These are phyloP conservation scores for Drosophila eugracilis DNA, from an alignment of 1,140 invertebrate species.

Conservation along the genomic window DNA sequence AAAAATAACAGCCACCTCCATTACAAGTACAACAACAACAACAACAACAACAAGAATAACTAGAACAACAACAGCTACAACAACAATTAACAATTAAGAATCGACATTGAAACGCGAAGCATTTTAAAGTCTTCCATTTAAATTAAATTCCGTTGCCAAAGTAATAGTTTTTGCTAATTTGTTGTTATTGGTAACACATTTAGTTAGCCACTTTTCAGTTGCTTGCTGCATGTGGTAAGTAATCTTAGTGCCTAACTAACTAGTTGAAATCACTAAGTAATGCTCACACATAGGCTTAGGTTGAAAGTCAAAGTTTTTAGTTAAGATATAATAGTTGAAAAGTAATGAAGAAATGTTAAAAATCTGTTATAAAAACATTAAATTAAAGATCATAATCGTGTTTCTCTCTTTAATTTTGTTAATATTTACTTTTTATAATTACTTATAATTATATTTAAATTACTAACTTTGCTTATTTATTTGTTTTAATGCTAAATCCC, in stretches of 20 bases:
- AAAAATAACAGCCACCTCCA: conserved; percentile 42
- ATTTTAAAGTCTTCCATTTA: conserved; percentile 22
- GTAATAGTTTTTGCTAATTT: conserved; percentile 44
- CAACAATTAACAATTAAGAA: conserved; percentile 46
- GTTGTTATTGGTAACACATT: conserved; percentile 26
- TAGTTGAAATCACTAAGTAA: conserved; percentile 16
- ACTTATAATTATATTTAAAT: not conserved
- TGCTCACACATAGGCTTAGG: conserved; percentile 1
- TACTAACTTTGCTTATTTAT: not conserved
- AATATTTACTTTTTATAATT: not conserved
- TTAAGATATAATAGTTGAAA: not conserved
- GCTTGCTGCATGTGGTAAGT: conserved; percentile 74
- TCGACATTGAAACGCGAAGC: conserved; percentile 21
- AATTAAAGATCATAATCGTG: too few species aligned
- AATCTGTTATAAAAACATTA: too few species aligned
- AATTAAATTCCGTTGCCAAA: conserved; percentile 28
- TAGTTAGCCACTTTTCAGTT: conserved; percentile 39
- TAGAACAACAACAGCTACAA: conserved; percentile 47
- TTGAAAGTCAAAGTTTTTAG: not conserved
- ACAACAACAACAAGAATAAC: conserved; percentile 47
- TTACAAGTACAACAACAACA: conserved; percentile 50
- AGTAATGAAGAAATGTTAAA: not conserved
- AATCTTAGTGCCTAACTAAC: conserved; percentile 31
- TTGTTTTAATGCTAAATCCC: not conserved
- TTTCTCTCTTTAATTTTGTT: too few species aligned